Evolutionary conservation across 2,797 vertebrate genomes (phyloP), one percentile per base, ranked within the genome.

Genomic region (Clarias pachynema): DNA sequence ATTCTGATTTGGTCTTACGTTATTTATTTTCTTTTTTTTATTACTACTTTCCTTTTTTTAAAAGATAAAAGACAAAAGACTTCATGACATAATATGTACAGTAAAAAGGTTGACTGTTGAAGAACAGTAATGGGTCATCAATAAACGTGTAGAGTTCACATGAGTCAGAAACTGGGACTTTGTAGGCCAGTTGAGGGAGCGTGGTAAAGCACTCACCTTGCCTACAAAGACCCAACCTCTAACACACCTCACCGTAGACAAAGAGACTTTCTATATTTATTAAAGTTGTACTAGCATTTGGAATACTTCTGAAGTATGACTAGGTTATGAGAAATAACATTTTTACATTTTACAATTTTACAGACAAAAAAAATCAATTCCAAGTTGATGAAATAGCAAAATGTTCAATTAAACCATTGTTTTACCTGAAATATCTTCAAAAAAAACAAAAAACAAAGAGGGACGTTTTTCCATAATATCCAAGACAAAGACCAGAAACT

Each of bases 181-280:
- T 96, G 96, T 95, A 96, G 96, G 96, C 96, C 96, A 96, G 96
- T 96, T 96, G 96, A 96, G 93, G 90, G 87, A 89, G 93, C 89
- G 93, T 83, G 75, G 81, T 86, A 85, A 93, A 89, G 85, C 90
- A 92, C 94, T 96, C 96, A 96, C 95, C 95, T 96, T 95, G 96
- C 96, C 95, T 94, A 94, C 95, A 96, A 96, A 96, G 96, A 96
- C 96, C 96, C 96, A 95, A 92, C 88, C 93, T 95, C 95, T 94
- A 93, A 89, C 94, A 92, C 95, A 93, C 85, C 60, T 83, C 65
- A n/a, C 44, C 18, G 59, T 56, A 7, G 26, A 18, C 34, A 22
- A 49, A 49, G 44, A 49, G 44, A 49, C 44, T 49, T 49, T 49
- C 44, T 44, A 44, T 44, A 49, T 49, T 49, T 49, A 49, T 49